These are phyloP conservation scores for Syrrhaptes paradoxus DNA, from an alignment of 2,113 vertebrate genomes.

Conservation along the genomic window DNA sequence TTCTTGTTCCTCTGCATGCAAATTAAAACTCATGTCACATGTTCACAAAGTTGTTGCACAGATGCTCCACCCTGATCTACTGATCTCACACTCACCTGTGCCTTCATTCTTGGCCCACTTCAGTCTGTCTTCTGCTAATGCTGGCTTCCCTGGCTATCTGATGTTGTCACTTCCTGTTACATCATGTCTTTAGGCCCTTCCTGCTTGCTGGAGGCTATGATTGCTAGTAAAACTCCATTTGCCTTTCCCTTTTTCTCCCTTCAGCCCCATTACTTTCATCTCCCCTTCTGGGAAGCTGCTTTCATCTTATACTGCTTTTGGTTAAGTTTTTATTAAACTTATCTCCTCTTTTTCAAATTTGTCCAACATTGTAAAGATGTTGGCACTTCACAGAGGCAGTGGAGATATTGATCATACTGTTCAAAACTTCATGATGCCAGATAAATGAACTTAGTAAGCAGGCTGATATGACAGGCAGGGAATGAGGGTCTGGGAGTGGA, in stretches of 20 bases:
- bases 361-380: background rate
- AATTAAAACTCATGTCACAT: background rate
- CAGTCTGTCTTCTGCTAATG: background rate
- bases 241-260: background rate
- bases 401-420: background rate
- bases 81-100: background rate
- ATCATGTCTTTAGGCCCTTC: background rate
- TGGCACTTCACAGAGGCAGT: background rate
- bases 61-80: background rate
- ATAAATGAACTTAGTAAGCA: background rate
- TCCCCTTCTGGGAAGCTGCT: background rate
- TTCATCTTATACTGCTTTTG: background rate
- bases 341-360: background rate
- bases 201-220: background rate
- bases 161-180: background rate
- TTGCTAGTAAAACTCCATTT: background rate
- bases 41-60: background rate
- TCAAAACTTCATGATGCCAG: background rate
- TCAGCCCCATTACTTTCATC: background rate
- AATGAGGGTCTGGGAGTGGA: background rate
- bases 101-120: background rate
- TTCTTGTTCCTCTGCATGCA: background rate
- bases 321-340: background rate
- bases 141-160: background rate
- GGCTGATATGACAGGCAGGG: background rate